These are phyloP conservation scores for Procambarus clarkii DNA, from an alignment of 1,140 invertebrate genomes.

Conservation along the genomic window DNA sequence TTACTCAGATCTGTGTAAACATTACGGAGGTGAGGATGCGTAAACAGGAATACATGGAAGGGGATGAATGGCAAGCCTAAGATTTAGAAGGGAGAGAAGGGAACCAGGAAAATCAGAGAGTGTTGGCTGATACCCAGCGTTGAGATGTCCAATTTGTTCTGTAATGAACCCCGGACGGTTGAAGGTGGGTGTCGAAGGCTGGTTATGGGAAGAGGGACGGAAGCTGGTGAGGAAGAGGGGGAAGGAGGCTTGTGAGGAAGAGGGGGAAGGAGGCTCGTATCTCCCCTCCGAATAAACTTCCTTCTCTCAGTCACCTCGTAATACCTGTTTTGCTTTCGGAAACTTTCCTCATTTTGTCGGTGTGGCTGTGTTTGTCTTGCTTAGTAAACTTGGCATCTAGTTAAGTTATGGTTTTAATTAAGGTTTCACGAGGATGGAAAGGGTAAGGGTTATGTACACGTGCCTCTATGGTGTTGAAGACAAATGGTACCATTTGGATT, in stretches of 20 bases:
- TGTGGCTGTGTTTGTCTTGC: slow-evolving; percentile 12
- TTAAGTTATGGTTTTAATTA: background rate
- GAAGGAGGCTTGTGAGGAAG: too few species aligned
- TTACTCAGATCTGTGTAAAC: too few species aligned
- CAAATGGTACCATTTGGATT: too few species aligned
- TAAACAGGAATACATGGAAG: too few species aligned
- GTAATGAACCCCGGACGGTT: background rate
- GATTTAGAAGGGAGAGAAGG: too few species aligned
- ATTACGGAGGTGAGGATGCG: too few species aligned
- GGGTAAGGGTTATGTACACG: background rate
- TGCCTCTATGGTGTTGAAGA: too few species aligned
- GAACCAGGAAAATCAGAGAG: too few species aligned
- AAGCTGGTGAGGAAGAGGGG: background rate
- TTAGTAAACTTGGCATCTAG: background rate
- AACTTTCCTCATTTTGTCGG: slow-evolving; percentile 15
- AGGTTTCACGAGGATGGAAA: background rate
- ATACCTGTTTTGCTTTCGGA: background rate
- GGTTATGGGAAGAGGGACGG: background rate
- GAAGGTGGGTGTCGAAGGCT: background rate
- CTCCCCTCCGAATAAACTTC: background rate
- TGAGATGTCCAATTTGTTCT: background rate
- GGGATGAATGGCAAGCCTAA: too few species aligned
- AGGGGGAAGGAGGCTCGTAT: background rate
- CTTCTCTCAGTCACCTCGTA: background rate
- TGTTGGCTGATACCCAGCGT: too few species aligned